phyloP scores from a whole-genome alignment of 2,113 vertebrate species.

The Pygoscelis antarcticus region DNA sequence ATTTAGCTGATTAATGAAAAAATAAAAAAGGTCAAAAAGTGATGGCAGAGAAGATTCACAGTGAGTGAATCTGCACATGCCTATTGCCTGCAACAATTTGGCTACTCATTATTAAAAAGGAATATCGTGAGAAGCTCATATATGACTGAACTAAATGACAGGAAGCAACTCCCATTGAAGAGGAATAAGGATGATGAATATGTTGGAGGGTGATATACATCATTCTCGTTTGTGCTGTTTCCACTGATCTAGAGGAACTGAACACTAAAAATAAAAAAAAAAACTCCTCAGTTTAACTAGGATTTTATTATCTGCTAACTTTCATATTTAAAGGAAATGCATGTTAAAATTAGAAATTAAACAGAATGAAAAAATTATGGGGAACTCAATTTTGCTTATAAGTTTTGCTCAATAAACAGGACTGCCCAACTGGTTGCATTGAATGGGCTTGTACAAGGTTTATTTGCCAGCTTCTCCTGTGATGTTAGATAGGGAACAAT shows the following conservation, averaged over 20 bases:
- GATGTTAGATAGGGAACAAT: neutral
- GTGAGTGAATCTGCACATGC: neutral
- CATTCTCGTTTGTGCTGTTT: neutral
- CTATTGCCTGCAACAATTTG: neutral
- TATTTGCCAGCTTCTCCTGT: neutral
- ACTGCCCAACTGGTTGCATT: neutral
- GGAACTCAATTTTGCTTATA: neutral
- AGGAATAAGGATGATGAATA: neutral
- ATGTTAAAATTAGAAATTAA: neutral
- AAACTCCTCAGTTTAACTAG: neutral
- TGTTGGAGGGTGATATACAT: neutral
- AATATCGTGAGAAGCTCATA: neutral
- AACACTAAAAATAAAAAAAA: neutral
- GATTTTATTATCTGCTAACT: neutral
- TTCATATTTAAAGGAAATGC: neutral
- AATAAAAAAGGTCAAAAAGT: neutral
- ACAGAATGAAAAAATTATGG: neutral
- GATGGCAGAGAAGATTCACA: neutral
- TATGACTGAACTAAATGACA: neutral
- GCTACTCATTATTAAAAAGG: neutral
- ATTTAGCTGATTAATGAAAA: neutral
- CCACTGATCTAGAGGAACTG: neutral
- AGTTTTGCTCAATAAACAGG: neutral
- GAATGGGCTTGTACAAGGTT: neutral
- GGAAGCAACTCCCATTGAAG: neutral